Percentiles rank a stretch among this genome's conserved stretches.
Conservation (phyloP, 2,797 vertebrate genomes). For the Sebastes oblongus region DNA sequence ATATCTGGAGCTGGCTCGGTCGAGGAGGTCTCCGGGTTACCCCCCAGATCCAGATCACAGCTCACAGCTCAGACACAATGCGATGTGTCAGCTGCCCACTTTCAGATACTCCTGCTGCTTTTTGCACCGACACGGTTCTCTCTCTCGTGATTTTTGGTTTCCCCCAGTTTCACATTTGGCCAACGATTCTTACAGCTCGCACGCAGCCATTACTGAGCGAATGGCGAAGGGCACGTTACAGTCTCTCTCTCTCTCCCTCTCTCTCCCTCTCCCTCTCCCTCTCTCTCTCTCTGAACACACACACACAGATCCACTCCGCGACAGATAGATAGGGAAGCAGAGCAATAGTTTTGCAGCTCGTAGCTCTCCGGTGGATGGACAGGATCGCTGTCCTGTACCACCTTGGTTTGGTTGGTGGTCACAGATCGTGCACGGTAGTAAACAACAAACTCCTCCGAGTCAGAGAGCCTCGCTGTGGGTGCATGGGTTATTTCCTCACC, state of each 20-base stretch:
- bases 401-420: conserved; percentile 18
- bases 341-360: conserved; percentile 54
- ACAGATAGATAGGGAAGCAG: conserved; percentile 24
- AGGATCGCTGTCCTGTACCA: conserved; percentile 45
- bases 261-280: no score
- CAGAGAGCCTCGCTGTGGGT: background rate
- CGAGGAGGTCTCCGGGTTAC: conserved; percentile 73
- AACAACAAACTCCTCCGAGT: conserved; percentile 16
- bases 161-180: conserved; percentile 63
- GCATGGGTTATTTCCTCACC: conserved; percentile 50
- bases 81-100: conserved; percentile 74
- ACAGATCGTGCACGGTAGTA: conserved; percentile 55
- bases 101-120: conserved; percentile 44
- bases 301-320: conserved; percentile 26
- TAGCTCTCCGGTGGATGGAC: conserved; percentile 45
- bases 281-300: no score
- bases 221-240: conserved; percentile 68
- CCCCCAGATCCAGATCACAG: conserved; percentile 15
- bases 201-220: conserved; percentile 74
- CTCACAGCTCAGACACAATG: conserved; percentile 68
- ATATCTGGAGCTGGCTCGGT: conserved; percentile 62
- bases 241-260: no score
- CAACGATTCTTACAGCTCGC: conserved; percentile 57
- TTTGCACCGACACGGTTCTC: conserved; percentile 12
- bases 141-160: conserved; percentile 10